A percentile compares a stretch with the other conserved stretches of the same genome.
Evolutionary conservation across 2,888 invertebrate species (phyloP).

Genomic region (Xestia c-nigrum): DNA sequence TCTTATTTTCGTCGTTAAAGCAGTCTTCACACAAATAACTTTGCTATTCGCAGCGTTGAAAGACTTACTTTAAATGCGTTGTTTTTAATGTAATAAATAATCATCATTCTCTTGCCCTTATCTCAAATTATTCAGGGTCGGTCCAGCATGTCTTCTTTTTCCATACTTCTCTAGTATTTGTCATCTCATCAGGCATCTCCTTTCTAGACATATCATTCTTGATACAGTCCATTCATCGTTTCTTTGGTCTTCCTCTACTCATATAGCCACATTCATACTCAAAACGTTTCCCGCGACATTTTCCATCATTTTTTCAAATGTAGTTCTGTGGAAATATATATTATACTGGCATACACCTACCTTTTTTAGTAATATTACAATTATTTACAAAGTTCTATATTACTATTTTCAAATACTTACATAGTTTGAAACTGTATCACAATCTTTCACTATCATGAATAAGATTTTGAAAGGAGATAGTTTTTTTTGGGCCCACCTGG

Average conservation of each 20-base stretch:
- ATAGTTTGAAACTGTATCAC: background rate
- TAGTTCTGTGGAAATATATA: background rate
- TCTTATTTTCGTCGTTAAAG: conserved; percentile 28
- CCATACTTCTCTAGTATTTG: no score
- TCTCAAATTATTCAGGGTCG: no score
- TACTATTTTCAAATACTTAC: background rate
- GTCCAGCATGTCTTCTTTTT: no score
- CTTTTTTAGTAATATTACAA: background rate
- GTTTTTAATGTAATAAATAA: conserved; percentile 1
- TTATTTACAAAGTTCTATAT: background rate
- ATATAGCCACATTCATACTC: no score
- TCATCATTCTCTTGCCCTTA: no score
- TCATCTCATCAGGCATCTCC: no score
- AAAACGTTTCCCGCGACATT: no score
- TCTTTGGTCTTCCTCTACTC: no score
- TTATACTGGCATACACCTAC: background rate
- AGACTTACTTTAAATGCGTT: conserved; percentile 10
- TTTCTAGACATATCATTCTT: no score
- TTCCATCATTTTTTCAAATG: background rate
- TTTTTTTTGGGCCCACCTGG: no score
- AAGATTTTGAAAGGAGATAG: no score
- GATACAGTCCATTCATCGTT: no score
- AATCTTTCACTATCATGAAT: background rate
- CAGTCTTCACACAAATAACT: conserved; percentile 31
- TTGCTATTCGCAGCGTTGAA: conserved; percentile 18